Base-by-base conservation (phyloP, 2,888 invertebrate species). In the Imbricaverruca yamaguchii region DNA sequence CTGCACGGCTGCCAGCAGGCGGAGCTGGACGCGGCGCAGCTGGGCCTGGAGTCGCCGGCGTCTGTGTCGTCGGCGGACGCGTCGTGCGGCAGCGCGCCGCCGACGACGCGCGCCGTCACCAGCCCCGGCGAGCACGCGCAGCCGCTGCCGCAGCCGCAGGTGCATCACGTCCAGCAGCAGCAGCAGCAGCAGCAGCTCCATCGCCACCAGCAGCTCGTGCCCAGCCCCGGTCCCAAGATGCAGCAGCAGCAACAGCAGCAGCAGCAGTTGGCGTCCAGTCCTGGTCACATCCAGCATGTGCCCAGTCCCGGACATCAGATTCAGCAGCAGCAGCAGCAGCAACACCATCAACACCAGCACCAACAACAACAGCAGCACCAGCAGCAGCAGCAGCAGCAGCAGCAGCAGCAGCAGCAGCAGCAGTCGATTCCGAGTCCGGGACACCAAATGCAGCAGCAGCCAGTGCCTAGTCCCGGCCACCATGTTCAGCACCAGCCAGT, bases 11-110 rank as follows among this genome's bases (percentile, higher is more conserved):
- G 82, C 56, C 90, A 91, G 0, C 92, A 93, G 81, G 94, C 94
- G 85, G 94, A 95, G 84, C 87, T 95, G 83, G 95, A 94, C 86
- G 94, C 94, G 1, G 91, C 92, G 82, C 94, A 94, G 86, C 87
- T 95, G 82, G 94, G 94, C 0, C 88, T 96, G 83, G 96, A 96
- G 86, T 95, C 96, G 0, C 95, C 96, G 0, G 92, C 94, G 0
- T 94, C 94, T 69, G 94, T 96, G 84, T 92, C 88, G 82, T 89
- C 94, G 0, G 94, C 93, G 80, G 95, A 96, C 87, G 84, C 85
- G 10, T 85, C 85, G 61, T 65, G 65, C 65, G 65, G 65, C n/a
- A 9, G 61, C 61, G 61, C 2, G 4, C 2, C 39, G 39, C 39
- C 39, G 39, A 39, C 39, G 39, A 39, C 39, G 4, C 39, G 39